phyloP scores from a whole-genome alignment of 1,140 invertebrate species.

The Drosophila kanapiae region DNA sequence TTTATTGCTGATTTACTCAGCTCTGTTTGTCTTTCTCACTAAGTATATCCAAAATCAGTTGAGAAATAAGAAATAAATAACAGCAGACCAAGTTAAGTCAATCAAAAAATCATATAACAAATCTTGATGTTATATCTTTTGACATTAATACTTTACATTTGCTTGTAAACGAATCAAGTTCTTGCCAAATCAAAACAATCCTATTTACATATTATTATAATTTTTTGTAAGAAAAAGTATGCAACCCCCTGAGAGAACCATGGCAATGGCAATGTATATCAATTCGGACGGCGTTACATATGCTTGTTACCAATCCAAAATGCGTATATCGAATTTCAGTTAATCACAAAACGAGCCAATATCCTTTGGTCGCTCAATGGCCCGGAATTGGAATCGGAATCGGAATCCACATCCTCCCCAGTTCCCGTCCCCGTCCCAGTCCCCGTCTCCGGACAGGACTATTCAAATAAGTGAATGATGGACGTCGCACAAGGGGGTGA shows the following conservation, averaged over 20 bases:
- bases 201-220: conserved; percentile 3
- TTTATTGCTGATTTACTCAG: no score
- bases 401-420: neutral
- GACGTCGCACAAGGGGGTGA: neutral
- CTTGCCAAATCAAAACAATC: conserved; percentile 15
- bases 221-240: neutral
- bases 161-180: neutral
- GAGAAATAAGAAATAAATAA: neutral
- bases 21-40: no score
- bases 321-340: conserved; percentile 52
- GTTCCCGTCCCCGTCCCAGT: neutral
- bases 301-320: conserved; percentile 33
- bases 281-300: conserved; percentile 21
- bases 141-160: neutral
- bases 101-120: neutral
- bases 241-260: neutral
- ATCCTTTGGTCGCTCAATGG: conserved; percentile 33
- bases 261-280: neutral
- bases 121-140: neutral
- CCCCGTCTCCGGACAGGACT: conserved; percentile 18
- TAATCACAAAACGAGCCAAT: conserved; percentile 52
- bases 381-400: conserved; percentile 27
- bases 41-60: no score
- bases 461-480: conserved; percentile 57
- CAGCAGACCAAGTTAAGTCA: no score